These are phyloP conservation scores for Myotis daubentonii DNA, from an alignment of 2,797 vertebrate genomes.

Conservation along the genomic window DNA sequence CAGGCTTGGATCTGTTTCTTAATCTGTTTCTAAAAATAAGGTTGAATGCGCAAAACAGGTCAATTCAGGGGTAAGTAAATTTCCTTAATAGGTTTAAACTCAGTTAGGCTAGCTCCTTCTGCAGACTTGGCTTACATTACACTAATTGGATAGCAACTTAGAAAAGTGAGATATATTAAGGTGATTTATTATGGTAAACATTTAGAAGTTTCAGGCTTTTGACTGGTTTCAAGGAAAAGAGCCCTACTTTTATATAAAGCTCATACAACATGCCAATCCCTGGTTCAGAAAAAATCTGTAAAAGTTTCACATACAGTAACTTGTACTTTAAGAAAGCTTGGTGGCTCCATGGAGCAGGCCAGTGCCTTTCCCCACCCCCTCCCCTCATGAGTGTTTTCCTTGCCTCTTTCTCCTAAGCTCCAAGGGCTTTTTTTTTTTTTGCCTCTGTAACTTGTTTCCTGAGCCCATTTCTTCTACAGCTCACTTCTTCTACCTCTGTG, in stretches of 20 bases:
- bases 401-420: background rate
- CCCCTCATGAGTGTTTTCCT: background rate
- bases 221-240: constrained; percentile 48
- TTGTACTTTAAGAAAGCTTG: constrained; percentile 59
- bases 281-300: constrained; percentile 53
- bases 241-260: background rate
- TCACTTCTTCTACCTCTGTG: background rate
- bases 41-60: constrained; percentile 65
- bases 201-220: constrained; percentile 33
- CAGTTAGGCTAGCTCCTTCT: constrained; percentile 48
- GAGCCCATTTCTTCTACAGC: background rate
- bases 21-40: constrained; percentile 68
- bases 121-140: constrained; percentile 36
- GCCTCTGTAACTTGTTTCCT: background rate
- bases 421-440: background rate
- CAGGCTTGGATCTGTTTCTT: constrained; percentile 64
- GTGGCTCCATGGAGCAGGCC: background rate
- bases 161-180: constrained; percentile 60
- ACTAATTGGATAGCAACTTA: constrained; percentile 61
- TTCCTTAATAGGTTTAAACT: constrained; percentile 65
- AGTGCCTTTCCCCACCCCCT: background rate
- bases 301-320: constrained; percentile 39
- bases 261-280: background rate
- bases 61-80: constrained; percentile 61
- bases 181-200: constrained; percentile 69